A percentile compares a stretch with the other conserved stretches of the same genome.
Conservation (phyloP, 2,797 vertebrate species). For the Diceros bicornis region DNA sequence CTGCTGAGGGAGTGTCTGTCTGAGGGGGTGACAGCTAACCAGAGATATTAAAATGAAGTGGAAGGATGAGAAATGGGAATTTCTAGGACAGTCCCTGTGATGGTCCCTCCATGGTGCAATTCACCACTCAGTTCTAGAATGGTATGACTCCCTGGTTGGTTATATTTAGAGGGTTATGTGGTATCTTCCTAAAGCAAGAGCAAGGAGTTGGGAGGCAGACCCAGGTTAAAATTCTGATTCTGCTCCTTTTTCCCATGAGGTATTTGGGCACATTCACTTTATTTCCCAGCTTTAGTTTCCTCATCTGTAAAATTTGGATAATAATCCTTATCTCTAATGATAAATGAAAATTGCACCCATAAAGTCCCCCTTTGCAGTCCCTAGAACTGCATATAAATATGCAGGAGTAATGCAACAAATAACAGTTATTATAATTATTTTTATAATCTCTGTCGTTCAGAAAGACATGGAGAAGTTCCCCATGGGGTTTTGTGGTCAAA, state of each 20-base stretch:
- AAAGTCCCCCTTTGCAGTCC: neutral
- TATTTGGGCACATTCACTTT: neutral
- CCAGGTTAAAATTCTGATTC: neutral
- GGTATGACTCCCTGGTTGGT: neutral
- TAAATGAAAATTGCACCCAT: neutral
- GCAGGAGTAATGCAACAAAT: neutral
- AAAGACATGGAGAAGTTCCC: neutral
- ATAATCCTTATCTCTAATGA: neutral
- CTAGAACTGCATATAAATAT: neutral
- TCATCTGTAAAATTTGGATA: neutral
- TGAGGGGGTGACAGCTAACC: neutral
- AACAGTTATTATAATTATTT: neutral
- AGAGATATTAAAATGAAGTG: neutral
- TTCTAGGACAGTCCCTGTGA: neutral
- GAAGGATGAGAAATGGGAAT: neutral
- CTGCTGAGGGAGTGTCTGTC: neutral
- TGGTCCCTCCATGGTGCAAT: neutral
- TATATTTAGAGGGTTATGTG: neutral
- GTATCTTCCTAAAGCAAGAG: neutral
- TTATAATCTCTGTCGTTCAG: neutral
- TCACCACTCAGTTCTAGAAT: neutral
- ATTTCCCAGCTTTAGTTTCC: neutral
- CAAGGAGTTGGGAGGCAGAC: neutral
- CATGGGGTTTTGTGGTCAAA: neutral
- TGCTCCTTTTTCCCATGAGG: neutral